phyloP scores from a whole-genome alignment of 2,113 vertebrate genomes.

The Arvicanthis niloticus region DNA sequence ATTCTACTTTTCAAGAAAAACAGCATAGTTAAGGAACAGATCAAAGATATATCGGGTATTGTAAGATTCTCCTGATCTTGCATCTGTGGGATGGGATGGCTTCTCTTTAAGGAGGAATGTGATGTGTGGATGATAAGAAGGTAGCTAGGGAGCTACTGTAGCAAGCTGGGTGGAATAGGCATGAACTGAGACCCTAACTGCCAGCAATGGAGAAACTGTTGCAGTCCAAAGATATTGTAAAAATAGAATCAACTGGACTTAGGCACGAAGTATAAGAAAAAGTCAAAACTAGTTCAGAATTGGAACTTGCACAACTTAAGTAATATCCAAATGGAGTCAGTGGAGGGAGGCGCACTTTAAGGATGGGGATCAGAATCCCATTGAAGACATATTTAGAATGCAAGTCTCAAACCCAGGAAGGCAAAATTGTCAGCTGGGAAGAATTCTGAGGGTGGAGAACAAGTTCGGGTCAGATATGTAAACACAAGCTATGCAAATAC shows the following conservation, averaged over 20 bases:
- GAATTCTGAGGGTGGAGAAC: not conserved
- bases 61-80: not conserved
- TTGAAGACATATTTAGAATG: not conserved
- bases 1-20: constrained; percentile 44
- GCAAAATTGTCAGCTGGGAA: not conserved
- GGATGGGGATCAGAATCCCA: not conserved
- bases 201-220: not conserved
- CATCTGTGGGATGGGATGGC: not conserved
- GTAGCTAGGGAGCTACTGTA: not conserved
- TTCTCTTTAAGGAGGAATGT: not conserved
- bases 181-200: not conserved
- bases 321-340: not conserved
- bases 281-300: not conserved
- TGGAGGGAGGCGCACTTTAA: not conserved
- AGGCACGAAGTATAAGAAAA: not conserved
- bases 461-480: not conserved
- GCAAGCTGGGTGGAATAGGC: not conserved
- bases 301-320: not conserved
- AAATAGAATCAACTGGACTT: not conserved
- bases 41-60: not conserved
- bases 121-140: not conserved
- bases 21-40: not conserved
- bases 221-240: constrained; percentile 10
- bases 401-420: not conserved
- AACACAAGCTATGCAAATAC: not conserved